Percentiles rank a stretch among this genome's conserved stretches.
These are phyloP conservation scores for Laterallus jamaicensis DNA, from an alignment of 2,113 vertebrate genomes.

Conservation along the genomic window DNA sequence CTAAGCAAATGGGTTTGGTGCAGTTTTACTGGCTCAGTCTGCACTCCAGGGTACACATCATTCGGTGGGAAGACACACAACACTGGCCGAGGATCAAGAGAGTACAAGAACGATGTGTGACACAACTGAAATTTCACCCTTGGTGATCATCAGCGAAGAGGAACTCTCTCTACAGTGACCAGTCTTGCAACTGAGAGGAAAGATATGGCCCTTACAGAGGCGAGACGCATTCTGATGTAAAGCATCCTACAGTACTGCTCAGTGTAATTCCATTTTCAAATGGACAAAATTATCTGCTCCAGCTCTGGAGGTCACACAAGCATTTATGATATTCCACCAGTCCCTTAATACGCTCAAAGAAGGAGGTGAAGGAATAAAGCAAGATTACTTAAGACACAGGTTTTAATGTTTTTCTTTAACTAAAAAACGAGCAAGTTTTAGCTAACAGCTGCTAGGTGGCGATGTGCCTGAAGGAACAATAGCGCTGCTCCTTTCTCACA, in stretches of 20 bases:
- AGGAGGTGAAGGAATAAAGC: neutral
- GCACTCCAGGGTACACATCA: neutral
- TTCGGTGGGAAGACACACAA: neutral
- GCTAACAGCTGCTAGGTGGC: constrained; percentile 30
- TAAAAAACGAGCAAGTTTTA: neutral
- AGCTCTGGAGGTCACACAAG: neutral
- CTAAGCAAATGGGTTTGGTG: neutral
- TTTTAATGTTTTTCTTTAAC: neutral
- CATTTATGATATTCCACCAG: neutral
- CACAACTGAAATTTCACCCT: neutral
- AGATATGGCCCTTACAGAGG: accelerated
- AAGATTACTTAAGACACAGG: neutral
- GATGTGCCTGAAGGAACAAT: constrained; percentile 19
- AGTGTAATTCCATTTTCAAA: neutral
- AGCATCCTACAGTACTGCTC: neutral
- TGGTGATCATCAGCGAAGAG: neutral
- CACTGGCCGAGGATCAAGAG: neutral
- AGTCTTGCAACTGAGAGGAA: neutral
- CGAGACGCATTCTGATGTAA: neutral
- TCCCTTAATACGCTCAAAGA: neutral
- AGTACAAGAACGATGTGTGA: accelerated
- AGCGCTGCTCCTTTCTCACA: neutral
- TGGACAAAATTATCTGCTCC: neutral
- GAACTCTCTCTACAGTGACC: neutral
- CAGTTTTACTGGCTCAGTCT: neutral